These are phyloP conservation scores for Cephalopterus ornatus DNA, from an alignment of 2,113 vertebrate species.

Conservation along the genomic window DNA sequence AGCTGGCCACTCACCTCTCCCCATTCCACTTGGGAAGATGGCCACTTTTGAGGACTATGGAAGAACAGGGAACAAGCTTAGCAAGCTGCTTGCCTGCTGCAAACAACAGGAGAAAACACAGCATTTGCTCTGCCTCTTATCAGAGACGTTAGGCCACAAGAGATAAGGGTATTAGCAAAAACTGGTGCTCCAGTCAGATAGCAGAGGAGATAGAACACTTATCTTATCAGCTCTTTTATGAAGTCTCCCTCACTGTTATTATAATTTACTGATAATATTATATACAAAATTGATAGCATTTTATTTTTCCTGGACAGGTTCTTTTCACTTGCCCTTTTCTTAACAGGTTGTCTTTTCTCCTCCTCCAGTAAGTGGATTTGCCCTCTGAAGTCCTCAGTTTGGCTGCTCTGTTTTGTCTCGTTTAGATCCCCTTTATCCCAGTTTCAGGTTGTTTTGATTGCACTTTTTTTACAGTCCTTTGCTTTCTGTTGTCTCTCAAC, in stretches of 20 bases:
- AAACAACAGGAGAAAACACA: background rate
- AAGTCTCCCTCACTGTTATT: background rate
- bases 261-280: slow-evolving; percentile 57
- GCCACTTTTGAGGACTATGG: background rate
- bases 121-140: slow-evolving; percentile 13
- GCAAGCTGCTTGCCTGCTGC: background rate
- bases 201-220: slow-evolving; percentile 3
- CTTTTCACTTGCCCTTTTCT: slow-evolving; percentile 31
- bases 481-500: background rate
- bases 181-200: slow-evolving; percentile 42
- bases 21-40: background rate
- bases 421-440: background rate
- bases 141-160: slow-evolving; percentile 41
- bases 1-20: background rate
- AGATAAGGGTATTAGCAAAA: slow-evolving; percentile 58
- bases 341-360: background rate
- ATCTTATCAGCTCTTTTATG: slow-evolving; percentile 55
- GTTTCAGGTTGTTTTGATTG: background rate
- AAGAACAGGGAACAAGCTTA: background rate
- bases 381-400: background rate
- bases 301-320: slow-evolving; percentile 5
- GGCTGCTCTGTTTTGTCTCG: background rate
- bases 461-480: background rate
- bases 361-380: background rate
- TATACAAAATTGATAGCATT: background rate